Evolutionary conservation across 2,113 vertebrate genomes (phyloP).

Genomic region (Puma concolor): DNA sequence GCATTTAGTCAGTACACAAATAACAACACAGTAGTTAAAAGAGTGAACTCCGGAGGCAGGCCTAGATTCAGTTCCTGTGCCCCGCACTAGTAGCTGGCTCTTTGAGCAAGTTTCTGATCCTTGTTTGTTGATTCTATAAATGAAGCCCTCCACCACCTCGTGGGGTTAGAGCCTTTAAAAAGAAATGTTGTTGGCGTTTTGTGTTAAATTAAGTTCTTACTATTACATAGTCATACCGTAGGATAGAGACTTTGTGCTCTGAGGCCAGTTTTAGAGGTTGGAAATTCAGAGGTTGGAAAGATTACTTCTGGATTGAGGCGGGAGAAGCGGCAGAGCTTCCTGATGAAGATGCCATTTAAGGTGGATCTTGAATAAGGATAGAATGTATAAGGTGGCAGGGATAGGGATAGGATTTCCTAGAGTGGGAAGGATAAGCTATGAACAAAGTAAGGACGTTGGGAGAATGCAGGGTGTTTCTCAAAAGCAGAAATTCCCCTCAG

Average conservation of each 20-base stretch:
- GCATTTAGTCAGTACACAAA: not conserved
- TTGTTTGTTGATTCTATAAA: constrained; percentile 24
- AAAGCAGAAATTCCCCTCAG: constrained; percentile 19
- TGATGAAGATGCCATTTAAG: constrained; percentile 38
- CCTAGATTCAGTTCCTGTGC: not conserved
- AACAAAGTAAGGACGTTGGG: not conserved
- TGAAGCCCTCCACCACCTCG: not conserved
- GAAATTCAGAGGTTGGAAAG: constrained; percentile 41
- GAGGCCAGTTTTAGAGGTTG: constrained; percentile 33
- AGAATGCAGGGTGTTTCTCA: not conserved
- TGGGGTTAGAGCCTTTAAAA: constrained; percentile 35
- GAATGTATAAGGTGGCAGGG: not conserved
- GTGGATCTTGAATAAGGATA: constrained; percentile 37
- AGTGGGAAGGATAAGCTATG: not conserved
- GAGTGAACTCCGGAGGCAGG: not conserved
- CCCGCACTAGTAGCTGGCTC: not conserved
- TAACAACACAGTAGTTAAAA: not conserved
- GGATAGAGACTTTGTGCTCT: not conserved
- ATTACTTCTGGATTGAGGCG: constrained; percentile 39
- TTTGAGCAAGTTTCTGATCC: not conserved
- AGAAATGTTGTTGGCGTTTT: constrained; percentile 36
- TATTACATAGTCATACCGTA: not conserved
- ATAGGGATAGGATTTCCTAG: not conserved
- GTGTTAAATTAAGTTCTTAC: constrained; percentile 46
- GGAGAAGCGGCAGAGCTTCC: not conserved